Evolutionary conservation across 2,113 vertebrate species (phyloP), one percentile per base, ranked within the genome.

Genomic region (Spilogale gracilis): DNA sequence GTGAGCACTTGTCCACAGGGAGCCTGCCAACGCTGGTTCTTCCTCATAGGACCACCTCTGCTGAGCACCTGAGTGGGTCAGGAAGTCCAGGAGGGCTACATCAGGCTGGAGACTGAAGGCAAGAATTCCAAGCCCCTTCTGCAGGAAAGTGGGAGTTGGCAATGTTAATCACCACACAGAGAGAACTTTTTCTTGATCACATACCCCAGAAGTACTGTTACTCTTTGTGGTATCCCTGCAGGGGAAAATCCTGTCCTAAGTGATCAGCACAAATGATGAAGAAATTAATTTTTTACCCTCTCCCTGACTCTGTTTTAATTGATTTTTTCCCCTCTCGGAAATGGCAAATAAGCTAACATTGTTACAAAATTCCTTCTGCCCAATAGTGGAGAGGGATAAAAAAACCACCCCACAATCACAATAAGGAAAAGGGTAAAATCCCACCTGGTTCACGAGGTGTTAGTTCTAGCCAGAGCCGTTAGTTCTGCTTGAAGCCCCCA

Each of bases 281-380:
- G 71, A 97, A 92, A 95, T 97, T 97, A 89, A 93, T 93, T 88
- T 94, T 50, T 79, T 95, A 84, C 58, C 8, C 17, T 94, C 83
- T 95, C 67, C 21, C 48, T 48, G 67, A 86, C 61, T 96, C 21
- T n/a, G 91, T 94, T 92, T 91, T 73, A 96, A 97, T 97, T 92
- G 88, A 97, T 96, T 87, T 58, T 11, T 2, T 2, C 0, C 0
- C 43, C n/a, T 87, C 88, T 87, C 0, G 14, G 94, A 97, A 97
- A 89, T 52, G 90, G 82, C 71, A 96, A 97, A 94, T 93, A 94
- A 97, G 95, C 88, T 86, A 95, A 96, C 89, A 89, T 69, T 89
- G 78, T 95, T 96, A 91, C 85, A 93, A 81, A 91, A 96, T 96
- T 83, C 92, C 69, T 91, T 86, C 17, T 1, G 10, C n/a, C 96